Percentiles rank a stretch among this genome's conserved stretches.
phyloP scores from a whole-genome alignment of 1,140 invertebrate genomes.

The Adelges cooleyi region DNA sequence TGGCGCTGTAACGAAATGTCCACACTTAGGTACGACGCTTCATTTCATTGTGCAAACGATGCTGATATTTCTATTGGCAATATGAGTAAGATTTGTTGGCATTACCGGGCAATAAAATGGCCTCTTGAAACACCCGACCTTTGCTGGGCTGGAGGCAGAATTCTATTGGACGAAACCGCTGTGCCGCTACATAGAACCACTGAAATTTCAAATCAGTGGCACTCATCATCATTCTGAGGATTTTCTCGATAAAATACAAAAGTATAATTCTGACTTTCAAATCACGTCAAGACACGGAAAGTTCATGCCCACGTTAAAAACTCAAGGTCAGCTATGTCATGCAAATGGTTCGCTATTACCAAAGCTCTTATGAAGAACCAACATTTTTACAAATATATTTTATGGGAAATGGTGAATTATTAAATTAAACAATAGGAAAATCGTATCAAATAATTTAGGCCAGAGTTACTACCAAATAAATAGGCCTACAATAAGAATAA shows the following conservation, averaged over 20 bases:
- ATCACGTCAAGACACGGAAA: neutral
- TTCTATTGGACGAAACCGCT: neutral
- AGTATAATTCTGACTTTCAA: neutral
- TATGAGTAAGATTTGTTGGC: neutral
- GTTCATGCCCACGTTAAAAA: conserved; percentile 36
- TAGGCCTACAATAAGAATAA: too few species aligned
- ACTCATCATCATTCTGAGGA: neutral
- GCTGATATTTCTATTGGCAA: neutral
- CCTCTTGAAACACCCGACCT: neutral
- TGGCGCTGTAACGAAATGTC: neutral
- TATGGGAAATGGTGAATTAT: too few species aligned
- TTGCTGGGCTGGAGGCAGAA: neutral
- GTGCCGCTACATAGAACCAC: neutral
- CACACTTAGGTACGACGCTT: neutral
- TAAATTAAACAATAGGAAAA: too few species aligned
- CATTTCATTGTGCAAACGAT: neutral
- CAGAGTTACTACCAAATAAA: too few species aligned
- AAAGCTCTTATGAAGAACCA: conserved; percentile 32
- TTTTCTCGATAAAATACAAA: neutral
- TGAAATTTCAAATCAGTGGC: neutral
- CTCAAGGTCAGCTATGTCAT: conserved; percentile 43
- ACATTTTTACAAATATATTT: conserved; percentile 42
- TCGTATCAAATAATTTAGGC: too few species aligned
- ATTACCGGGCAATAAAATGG: neutral
- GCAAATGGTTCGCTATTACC: conserved; percentile 38